Percentiles rank a stretch among this genome's conserved stretches.
These are phyloP conservation scores for Pollenia labialis DNA, from an alignment of 2,888 invertebrate genomes.

Conservation along the genomic window DNA sequence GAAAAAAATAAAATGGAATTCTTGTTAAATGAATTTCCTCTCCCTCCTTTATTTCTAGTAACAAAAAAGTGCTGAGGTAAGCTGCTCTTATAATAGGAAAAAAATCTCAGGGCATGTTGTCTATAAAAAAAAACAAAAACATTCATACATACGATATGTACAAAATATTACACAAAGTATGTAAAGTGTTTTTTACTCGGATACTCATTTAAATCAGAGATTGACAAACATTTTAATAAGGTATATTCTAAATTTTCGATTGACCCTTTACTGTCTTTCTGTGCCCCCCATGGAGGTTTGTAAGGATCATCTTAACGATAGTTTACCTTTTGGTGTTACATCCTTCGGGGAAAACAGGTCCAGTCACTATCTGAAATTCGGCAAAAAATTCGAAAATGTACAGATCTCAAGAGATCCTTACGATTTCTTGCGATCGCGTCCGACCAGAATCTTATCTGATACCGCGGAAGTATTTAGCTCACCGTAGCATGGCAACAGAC, in stretches of 20 bases:
- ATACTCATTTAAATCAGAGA: conserved; percentile 45
- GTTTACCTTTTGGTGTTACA: too few species aligned
- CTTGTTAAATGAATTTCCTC: conserved; percentile 60
- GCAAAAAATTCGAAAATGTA: too few species aligned
- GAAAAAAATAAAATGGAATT: conserved; percentile 70
- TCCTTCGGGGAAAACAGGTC: too few species aligned
- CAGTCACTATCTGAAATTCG: too few species aligned
- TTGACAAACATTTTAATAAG: conserved; percentile 23
- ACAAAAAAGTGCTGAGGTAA: conserved; percentile 79
- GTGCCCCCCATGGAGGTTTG: too few species aligned
- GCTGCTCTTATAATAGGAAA: conserved; percentile 73
- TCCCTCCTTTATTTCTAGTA: conserved; percentile 19
- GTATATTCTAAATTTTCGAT: not conserved
- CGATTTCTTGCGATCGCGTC: too few species aligned
- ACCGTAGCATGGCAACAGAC: too few species aligned
- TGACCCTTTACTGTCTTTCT: not conserved
- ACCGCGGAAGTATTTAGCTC: too few species aligned
- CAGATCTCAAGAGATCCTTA: too few species aligned
- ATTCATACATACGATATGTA: conserved; percentile 42
- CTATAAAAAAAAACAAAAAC: conserved; percentile 38
- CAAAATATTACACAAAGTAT: conserved; percentile 48
- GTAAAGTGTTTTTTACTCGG: conserved; percentile 51
- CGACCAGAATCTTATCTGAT: too few species aligned
- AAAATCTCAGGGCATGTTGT: conserved; percentile 53
- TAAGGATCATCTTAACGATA: too few species aligned